Percentiles rank a stretch among this genome's conserved stretches.
Evolutionary conservation across 2,113 vertebrate species (phyloP).

Genomic region (Pterophyllum scalare): DNA sequence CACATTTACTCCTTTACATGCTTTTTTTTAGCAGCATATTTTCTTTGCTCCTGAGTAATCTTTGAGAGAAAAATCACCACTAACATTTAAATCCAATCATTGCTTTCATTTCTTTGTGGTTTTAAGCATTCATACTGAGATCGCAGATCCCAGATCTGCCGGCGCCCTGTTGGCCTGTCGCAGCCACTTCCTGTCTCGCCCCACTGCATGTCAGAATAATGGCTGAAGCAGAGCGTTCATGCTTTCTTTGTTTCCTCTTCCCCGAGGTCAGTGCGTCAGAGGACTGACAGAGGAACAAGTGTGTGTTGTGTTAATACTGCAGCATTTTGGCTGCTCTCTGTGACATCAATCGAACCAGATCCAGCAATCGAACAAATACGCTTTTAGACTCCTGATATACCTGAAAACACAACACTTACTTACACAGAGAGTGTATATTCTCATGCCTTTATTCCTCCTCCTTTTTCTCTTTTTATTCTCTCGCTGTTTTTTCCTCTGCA

Average conservation of each 20-base stretch:
- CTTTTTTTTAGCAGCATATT: not conserved
- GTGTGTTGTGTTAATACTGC: not conserved
- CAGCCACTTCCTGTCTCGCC: not conserved
- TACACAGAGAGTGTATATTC: not conserved
- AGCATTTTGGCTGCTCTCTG: not conserved
- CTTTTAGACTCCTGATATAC: fast-evolving
- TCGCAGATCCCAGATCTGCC: not conserved
- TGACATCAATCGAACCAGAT: not conserved
- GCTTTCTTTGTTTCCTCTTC: fast-evolving
- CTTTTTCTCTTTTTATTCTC: not conserved
- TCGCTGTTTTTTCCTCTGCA: no score
- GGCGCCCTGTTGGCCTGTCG: not conserved
- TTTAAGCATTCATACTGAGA: not conserved
- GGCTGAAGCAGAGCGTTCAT: not conserved
- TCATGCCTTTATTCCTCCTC: not conserved
- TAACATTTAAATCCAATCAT: not conserved
- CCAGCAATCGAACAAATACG: not conserved
- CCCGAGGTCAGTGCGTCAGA: not conserved
- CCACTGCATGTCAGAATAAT: not conserved
- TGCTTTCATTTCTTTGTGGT: not conserved
- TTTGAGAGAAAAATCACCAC: not conserved
- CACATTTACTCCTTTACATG: not conserved
- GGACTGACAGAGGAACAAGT: not conserved
- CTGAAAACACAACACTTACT: no score
- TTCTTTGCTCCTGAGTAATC: not conserved